Evolutionary conservation across 2,797 vertebrate genomes (phyloP), one percentile per base, ranked within the genome.

Genomic region (Scarus forsteni): DNA sequence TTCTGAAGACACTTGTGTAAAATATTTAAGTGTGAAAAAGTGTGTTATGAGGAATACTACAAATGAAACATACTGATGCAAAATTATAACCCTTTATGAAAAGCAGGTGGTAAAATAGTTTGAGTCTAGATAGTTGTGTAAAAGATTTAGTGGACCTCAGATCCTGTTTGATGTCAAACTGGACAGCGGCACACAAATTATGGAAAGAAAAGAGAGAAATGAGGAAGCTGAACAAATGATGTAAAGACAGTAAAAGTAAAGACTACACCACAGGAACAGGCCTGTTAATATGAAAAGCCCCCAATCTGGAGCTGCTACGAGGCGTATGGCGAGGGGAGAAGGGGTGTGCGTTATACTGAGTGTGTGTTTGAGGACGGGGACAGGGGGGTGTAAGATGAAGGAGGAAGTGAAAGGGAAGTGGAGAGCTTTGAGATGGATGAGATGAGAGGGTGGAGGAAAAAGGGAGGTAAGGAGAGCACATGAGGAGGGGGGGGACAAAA

Each of bases 361-460:
- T 44, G 45, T 14, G 65, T 12, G 14, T 36, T 40, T n/a, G 42
- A 11, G 10, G 14, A 27, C 8, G 15, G 36, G 5, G 42, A 40
- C 18, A 34, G 34, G 2, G 40, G 46, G 54, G 61, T 67, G 58
- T 67, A 75, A 83, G 82, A 89, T 88, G 82, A 89, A 89, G 83
- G 76, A 85, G 78, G 80, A 73, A 72, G 80, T 79, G 74, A 85
- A 85, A 83, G 75, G 72, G 68, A 88, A 85, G 80, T 80, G 63
- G 71, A 85, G 71, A 81, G 79, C 86, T 90, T 85, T 85, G 78
- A 88, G 84, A 88, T 86, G 80, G 66, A 65, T 53, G 69, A 88
- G 87, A 90, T 83, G 76, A 88, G 84, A 89, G 75, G 81, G 75
- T 50, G 50, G 45, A 71, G 74, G 65, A 69, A 73, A 27, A 71